Percentiles rank a stretch among this genome's conserved stretches.
phyloP scores from a whole-genome alignment of 35 echinoderm and acorn worm species.

The Patiria miniata region DNA sequence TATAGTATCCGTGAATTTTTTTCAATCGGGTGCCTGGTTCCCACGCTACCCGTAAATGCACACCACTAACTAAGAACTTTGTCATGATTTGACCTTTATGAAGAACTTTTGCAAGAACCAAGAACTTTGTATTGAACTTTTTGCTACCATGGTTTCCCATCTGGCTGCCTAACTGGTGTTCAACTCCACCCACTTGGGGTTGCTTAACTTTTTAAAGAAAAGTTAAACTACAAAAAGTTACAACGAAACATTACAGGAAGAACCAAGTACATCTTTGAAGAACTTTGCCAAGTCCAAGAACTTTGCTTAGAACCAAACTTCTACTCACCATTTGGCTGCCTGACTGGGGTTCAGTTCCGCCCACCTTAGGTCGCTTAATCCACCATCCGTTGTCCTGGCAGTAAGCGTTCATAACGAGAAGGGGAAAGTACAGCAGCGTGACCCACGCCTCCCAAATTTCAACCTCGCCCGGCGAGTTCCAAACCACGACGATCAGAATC shows the following conservation, averaged over 20 bases:
- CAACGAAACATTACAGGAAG: too few relatives aligned
- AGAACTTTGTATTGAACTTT: neutral
- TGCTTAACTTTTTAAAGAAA: too few relatives aligned
- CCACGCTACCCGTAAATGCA: too few relatives aligned
- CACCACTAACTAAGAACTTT: too few relatives aligned
- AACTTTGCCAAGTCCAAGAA: too few relatives aligned
- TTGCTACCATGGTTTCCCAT: conserved; percentile 58
- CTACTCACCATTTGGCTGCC: conserved; percentile 76
- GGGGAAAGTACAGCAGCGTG: conserved; percentile 69
- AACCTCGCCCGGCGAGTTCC: conserved; percentile 53
- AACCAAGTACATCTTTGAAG: too few relatives aligned
- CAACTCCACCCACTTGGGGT: conserved; percentile 46
- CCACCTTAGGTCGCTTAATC: conserved; percentile 57
- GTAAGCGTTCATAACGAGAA: conserved; percentile 88
- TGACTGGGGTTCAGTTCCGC: conserved; percentile 38
- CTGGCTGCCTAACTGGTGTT: conserved; percentile 60
- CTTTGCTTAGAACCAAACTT: too few relatives aligned
- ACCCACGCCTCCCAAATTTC: conserved; percentile 92
- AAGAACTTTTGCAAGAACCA: too few relatives aligned
- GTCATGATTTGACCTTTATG: too few relatives aligned
- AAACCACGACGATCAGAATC: conserved; percentile 83
- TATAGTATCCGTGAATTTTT: too few relatives aligned
- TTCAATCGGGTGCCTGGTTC: too few relatives aligned
- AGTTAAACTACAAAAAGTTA: too few relatives aligned
- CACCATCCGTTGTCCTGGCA: conserved; percentile 97